Base-by-base conservation (phyloP, 2,888 invertebrate genomes). In the Papilio demoleus region DNA sequence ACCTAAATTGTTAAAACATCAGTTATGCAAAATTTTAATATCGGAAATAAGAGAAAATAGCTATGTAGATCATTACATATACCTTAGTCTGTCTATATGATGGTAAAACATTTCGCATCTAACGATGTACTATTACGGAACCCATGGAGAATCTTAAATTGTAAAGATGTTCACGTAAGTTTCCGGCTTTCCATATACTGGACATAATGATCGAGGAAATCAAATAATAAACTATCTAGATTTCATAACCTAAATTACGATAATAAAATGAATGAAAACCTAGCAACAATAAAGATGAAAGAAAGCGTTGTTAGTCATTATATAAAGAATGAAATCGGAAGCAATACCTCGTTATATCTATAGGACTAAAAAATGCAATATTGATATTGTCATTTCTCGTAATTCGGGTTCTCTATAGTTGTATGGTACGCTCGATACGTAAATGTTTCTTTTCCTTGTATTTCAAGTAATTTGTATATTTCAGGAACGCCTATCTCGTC, bases 401-500 rank as follows among this genome's bases (percentile, higher is more conserved):
- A n/a, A n/a, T n/a, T n/a, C n/a, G n/a, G n/a, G n/a, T n/a, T n/a
- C n/a, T n/a, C n/a, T n/a, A n/a, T n/a, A n/a, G n/a, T n/a, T n/a
- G n/a, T n/a, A n/a, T n/a, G n/a, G n/a, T n/a, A n/a, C n/a, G n/a
- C n/a, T n/a, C n/a, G n/a, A n/a, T n/a, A n/a, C n/a, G n/a, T 31
- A 3, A 3, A 31, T 31, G 31, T 4, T 31, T 31, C 31, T 31
- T 3, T 31, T 12, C 17, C 22, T 8, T 45, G 11, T 47, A 47
- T 12, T 22, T 34, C n/a, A 19, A 9, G 1, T 11, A 40, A 19
- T 9, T 22, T 27, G 9, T 42, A 64, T 69, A 14, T 60, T 65
- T 8, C 87, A 94, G 94, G 93, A 93, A 72, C 89, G 93, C 67
- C 81, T 94, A 8, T 92, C 93, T 4, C 89, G 91, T 50, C 87